Evolutionary conservation across 2,888 invertebrate species (phyloP), one percentile per base, ranked within the genome.

Genomic region (Tetheella fluctuosa): DNA sequence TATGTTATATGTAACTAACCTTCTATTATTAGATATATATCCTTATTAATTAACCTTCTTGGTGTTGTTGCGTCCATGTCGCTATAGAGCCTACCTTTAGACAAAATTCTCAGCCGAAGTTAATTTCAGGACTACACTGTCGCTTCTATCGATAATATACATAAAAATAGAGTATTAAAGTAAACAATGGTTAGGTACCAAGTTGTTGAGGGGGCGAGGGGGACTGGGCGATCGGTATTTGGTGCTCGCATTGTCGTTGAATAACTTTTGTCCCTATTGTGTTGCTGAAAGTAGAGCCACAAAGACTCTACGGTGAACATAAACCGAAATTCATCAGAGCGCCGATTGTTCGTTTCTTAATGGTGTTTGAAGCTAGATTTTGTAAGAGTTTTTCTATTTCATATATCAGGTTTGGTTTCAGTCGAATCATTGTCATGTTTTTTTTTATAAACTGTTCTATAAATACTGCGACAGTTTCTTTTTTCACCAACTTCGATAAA

Each of bases 221-320:
- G 86, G 78, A 7, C 69, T 74, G 79, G 87, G 84, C 91, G 93
- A 92, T 93, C 92, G 93, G 93, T 93, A 93, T 93, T 93, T 91
- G 92, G 93, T 90, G 91, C 88, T 90, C 91, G 92, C 90, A 93
- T 92, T 93, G 93, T 93, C 90, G 91, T 89, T 88, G 91, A 91
- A 91, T 92, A 93, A 93, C 93, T 93, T 93, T 93, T 93, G 93
- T 93, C 91, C 93, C 93, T 90, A 93, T 93, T 93, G 92, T 93
- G 90, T 89, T 73, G 88, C 86, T 87, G 89, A 89, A 92, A 92
- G 90, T 88, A 90, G 86, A 89, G 86, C 89, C 91, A 91, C 93
- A 91, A 93, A 92, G 93, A 91, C 89, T 89, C 84, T 76, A 79
- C 85, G 82, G 85, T 83, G 90, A 89, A 90, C 90, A 88, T 91